phyloP scores from a whole-genome alignment of 1,140 invertebrate species.

The Steinernema feltiae region DNA sequence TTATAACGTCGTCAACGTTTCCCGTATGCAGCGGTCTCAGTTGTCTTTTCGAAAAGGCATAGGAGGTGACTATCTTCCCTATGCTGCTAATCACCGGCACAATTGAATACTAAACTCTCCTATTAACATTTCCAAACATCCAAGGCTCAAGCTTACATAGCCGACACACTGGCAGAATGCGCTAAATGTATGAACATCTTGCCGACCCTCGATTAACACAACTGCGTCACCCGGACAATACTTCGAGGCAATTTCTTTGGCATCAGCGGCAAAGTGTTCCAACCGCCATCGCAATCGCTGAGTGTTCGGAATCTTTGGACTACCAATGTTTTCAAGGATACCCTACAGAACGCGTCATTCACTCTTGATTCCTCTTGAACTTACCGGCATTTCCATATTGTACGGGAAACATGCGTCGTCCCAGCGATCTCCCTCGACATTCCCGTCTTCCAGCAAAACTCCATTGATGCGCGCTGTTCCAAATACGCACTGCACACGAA shows the following conservation, averaged over 20 bases:
- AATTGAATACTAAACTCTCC: neutral
- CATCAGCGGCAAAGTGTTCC: neutral
- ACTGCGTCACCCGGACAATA: neutral
- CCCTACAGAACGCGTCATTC: too few relatives aligned
- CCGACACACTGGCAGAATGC: neutral
- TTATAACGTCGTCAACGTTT: neutral
- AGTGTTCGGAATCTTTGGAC: too few relatives aligned
- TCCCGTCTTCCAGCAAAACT: neutral
- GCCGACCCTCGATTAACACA: neutral
- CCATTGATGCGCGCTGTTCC: neutral
- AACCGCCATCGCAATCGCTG: neutral
- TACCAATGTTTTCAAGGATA: too few relatives aligned
- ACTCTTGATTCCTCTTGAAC: too few relatives aligned
- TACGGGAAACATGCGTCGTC: constrained; percentile 1
- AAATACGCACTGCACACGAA: neutral
- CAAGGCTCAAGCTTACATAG: neutral
- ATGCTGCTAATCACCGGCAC: neutral
- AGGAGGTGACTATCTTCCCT: neutral
- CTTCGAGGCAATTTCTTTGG: neutral
- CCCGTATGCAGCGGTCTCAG: neutral
- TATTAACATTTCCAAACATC: neutral
- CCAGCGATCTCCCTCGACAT: neutral
- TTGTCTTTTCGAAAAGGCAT: neutral
- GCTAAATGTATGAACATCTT: neutral
- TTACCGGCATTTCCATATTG: neutral